Percentiles rank a stretch among this genome's conserved stretches.
These are phyloP conservation scores for Protosalanx chinensis DNA, from an alignment of 2,797 vertebrate species.

Conservation along the genomic window DNA sequence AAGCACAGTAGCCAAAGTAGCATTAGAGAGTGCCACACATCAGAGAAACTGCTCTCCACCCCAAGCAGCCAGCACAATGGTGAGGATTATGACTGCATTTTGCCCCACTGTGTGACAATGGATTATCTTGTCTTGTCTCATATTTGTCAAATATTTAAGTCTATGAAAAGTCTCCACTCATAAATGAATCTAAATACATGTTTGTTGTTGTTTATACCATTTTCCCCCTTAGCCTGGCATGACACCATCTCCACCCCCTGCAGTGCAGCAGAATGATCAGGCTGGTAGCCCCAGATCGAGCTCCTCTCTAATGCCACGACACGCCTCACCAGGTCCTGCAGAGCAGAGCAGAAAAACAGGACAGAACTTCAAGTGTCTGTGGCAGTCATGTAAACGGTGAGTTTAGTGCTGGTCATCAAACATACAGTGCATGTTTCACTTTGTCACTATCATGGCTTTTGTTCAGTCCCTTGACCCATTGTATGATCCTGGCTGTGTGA, in stretches of 20 bases:
- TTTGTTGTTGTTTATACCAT: slow-evolving; percentile 1
- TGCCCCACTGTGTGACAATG: no score
- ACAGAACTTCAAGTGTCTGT: slow-evolving; percentile 99
- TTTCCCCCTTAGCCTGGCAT: slow-evolving; percentile 74
- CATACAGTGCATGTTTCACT: neutral
- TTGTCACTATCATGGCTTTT: neutral
- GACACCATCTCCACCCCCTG: slow-evolving; percentile 77
- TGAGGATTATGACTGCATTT: slow-evolving; percentile 43
- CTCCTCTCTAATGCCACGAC: slow-evolving; percentile 73
- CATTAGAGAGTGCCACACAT: slow-evolving; percentile 98
- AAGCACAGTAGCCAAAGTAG: slow-evolving; percentile 99
- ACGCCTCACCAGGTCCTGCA: slow-evolving; percentile 65
- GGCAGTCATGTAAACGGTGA: slow-evolving; percentile 98
- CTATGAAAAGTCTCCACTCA: neutral
- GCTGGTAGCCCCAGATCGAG: slow-evolving; percentile 78
- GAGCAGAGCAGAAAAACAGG: slow-evolving; percentile 90
- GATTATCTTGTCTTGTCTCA: no score
- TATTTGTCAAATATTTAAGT: slow-evolving; percentile 19
- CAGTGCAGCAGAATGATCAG: slow-evolving; percentile 72
- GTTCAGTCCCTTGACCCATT: neutral
- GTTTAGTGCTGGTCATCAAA: slow-evolving; percentile 1
- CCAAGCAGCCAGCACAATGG: slow-evolving; percentile 79
- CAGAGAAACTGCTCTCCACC: slow-evolving; percentile 89
- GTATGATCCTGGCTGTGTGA: neutral
- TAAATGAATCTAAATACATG: no score